These are phyloP conservation scores for Syndactyla subalaris DNA, from an alignment of 2,797 vertebrate species.

Conservation along the genomic window DNA sequence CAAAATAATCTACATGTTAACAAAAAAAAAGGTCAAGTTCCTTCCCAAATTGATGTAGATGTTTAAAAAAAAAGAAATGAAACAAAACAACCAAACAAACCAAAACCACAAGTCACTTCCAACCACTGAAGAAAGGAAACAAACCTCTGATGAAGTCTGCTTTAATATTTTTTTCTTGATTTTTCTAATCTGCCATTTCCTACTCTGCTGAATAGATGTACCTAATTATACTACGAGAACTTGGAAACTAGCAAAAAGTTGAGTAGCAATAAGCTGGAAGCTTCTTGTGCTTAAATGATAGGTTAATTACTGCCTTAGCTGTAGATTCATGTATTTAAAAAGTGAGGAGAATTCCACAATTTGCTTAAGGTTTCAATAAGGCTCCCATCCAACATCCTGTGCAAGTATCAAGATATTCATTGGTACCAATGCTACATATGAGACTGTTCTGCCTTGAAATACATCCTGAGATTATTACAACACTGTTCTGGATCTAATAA, in stretches of 20 bases:
- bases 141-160: background rate
- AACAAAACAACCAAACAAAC: background rate
- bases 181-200: background rate
- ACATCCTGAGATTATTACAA: background rate
- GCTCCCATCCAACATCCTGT: background rate
- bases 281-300: background rate
- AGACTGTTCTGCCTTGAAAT: background rate
- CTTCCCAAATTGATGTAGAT: background rate
- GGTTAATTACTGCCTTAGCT: background rate
- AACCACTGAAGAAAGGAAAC: background rate
- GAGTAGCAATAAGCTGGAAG: background rate
- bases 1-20: background rate
- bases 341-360: background rate
- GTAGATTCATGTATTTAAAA: background rate
- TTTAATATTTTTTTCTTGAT: background rate
- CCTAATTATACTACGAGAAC: background rate
- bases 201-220: background rate
- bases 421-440: background rate
- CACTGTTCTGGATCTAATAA: background rate
- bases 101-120: background rate
- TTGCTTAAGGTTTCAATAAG: background rate
- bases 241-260: background rate
- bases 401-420: background rate
- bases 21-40: background rate
- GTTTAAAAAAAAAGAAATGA: background rate